Evolutionary conservation across 2,888 invertebrate species (phyloP), one percentile per base, ranked within the genome.

Genomic region (Stenurella melanura): DNA sequence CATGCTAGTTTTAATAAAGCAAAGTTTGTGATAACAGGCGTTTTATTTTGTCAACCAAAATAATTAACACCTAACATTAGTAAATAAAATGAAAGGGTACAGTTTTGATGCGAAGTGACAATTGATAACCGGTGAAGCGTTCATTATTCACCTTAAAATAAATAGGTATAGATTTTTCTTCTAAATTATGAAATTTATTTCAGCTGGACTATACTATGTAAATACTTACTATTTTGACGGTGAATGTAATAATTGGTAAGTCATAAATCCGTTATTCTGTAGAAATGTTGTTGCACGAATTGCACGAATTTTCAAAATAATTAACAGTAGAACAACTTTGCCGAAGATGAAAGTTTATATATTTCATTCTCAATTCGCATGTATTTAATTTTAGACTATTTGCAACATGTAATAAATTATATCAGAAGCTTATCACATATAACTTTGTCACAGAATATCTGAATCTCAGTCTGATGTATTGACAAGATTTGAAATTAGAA

Each of bases 171-270:
- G n/a, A 2, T 50, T 19, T 58, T 18, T 70, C 17, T 12, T 61
- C 58, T 70, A 58, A 70, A 60, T 70, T 70, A 19, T 34, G n/a
- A 68, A n/a, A 42, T 70, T 70, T 61, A 70, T 70, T 70, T 70
- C 70, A 70, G 70, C 70, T 70, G 60, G 70, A 60, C 70, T 70
- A 60, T 60, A 70, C 60, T 42, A 70, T 70, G 50, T 70, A 70
- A 70, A 60, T 70, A 42, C 70, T n/a, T 57, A 30, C 67, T 58
- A 60, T 42, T 70, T 60, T 42, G 70, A 70, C 17, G 70, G 42
- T 70, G 70, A 60, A 70, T 60, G n/a, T 60, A 60, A 60, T 58
- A 70, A 70, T 70, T 60, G 70, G 70, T 70, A 70, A 70, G 70
- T 70, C 42, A 60, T 30, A 60, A 60, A 21, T 70, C 60, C 17